Evolutionary conservation across 2,888 invertebrate species (phyloP).

Genomic region (Laothoe populi): DNA sequence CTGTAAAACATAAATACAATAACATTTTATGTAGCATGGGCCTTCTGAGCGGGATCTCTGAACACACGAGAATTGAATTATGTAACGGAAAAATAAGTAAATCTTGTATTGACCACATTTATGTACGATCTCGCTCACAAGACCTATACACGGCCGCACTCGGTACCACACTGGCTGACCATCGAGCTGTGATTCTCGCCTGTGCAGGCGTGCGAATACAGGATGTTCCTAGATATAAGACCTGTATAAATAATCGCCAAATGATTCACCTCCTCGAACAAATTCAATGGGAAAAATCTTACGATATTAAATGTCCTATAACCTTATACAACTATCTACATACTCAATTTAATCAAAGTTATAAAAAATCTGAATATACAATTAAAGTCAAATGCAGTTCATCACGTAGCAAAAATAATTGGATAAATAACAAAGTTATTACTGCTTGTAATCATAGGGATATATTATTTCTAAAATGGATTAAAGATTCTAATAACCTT

Average conservation of each 20-base stretch:
- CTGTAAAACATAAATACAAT: neutral
- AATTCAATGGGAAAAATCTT: neutral
- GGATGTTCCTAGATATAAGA: neutral
- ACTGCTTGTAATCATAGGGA: neutral
- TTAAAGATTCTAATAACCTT: neutral
- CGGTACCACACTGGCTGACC: too few species aligned
- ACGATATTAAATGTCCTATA: neutral
- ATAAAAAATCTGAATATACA: neutral
- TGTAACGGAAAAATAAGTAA: neutral
- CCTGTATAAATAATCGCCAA: neutral
- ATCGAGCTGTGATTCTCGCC: neutral
- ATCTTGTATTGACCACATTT: conserved; percentile 1
- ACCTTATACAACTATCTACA: neutral
- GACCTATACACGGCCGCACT: neutral
- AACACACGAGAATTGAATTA: neutral
- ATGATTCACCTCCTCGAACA: neutral
- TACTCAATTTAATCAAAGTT: neutral
- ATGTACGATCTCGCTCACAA: neutral
- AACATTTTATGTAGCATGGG: neutral
- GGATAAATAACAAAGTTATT: neutral
- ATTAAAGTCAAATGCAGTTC: neutral
- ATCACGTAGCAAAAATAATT: neutral
- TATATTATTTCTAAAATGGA: neutral
- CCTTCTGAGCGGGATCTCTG: neutral
- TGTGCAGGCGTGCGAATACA: neutral